Percentiles rank a stretch among this genome's conserved stretches.
Conservation (phyloP, 2,113 vertebrate species). For the Protobothrops flavoviridis region DNA sequence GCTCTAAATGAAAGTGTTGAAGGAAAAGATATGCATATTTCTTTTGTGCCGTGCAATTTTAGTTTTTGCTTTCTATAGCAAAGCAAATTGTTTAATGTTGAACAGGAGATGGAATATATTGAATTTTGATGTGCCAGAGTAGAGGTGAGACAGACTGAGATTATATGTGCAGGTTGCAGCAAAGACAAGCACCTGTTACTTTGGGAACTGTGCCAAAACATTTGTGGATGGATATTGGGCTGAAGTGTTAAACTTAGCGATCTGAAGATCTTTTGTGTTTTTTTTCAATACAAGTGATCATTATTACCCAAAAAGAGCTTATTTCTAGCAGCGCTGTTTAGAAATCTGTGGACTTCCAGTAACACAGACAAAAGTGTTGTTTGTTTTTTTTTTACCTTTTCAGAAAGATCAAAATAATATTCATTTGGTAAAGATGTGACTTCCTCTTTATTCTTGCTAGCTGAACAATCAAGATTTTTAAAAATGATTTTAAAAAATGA, state of each 20-base stretch:
- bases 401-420: not conserved
- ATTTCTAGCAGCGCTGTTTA: not conserved
- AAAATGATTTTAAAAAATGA: not conserved
- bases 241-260: constrained; percentile 7
- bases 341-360: not conserved
- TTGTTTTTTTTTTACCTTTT: not conserved
- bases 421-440: not conserved
- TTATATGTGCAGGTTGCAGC: constrained; percentile 2
- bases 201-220: constrained; percentile 8
- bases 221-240: constrained; percentile 14
- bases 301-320: not conserved
- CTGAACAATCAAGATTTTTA: not conserved
- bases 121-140: not conserved
- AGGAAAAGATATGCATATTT: not conserved
- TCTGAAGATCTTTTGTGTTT: constrained; percentile 14
- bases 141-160: not conserved
- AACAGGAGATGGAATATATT: not conserved
- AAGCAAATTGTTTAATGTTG: constrained; percentile 1
- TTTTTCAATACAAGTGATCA: not conserved
- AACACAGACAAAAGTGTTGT: not conserved
- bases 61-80: not conserved
- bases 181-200: constrained; percentile 25
- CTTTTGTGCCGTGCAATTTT: not conserved
- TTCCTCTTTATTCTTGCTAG: not conserved
- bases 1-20: too few relatives aligned